Evolutionary conservation across 2,888 invertebrate species (phyloP), one percentile per base, ranked within the genome.

Genomic region (Melanophora roralis): DNA sequence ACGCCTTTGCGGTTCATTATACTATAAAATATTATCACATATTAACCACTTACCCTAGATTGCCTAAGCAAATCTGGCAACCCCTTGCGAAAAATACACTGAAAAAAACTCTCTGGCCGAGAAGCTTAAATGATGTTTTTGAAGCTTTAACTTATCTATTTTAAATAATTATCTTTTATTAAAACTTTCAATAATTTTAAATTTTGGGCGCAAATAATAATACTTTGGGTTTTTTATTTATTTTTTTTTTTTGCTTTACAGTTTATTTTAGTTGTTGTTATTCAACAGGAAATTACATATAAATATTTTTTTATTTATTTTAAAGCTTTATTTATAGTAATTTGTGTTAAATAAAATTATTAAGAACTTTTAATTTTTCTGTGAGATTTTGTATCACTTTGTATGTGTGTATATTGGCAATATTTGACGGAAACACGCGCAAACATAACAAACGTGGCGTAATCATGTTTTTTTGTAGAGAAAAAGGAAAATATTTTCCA

Each of bases 51-150:
- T 53, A 80, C 80, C 80, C 76, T 53, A 68, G 80, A 68, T 80
- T 80, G 80, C 80, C 80, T 76, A 62, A 68, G 80, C 80, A 80
- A 80, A 80, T 80, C 80, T 80, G 80, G 80, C 80, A 80, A 80
- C 80, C 34, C 68, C 76, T 19, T 2, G 23, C 16, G 34, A 36
- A 36, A 64, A 73, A 59, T 72, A 80, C 76, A 80, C 80, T 68
- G 49, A 64, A 14, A 64, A 71, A 74, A 3, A 5, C 27, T 27
- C 6, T n/a, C n/a, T n/a, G n/a, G n/a, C n/a, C n/a, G n/a, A n/a
- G n/a, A n/a, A n/a, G 27, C 6, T 27, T 27, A 27, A 27, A 27
- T 5, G 3, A 27, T 27, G 27, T 27, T 27, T 3, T 3, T 27
- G 27, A 3, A 27, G n/a, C n/a, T 27, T 5, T 27, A 27, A 27